Base-by-base conservation (phyloP, 2,113 vertebrate genomes). In the Castor canadensis region DNA sequence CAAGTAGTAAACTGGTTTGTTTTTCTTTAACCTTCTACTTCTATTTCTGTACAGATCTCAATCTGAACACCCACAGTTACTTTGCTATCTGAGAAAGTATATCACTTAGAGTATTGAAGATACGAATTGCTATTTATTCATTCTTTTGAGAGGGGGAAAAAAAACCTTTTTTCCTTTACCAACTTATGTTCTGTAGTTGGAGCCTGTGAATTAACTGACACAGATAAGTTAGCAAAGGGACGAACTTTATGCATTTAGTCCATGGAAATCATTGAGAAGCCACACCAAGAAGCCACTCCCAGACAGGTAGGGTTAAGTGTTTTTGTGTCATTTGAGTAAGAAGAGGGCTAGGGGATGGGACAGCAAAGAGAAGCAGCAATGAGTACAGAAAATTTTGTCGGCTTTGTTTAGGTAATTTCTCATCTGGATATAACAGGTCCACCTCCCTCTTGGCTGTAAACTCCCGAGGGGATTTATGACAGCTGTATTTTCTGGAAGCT, bases 1-100 rank as follows among this genome's bases (percentile, higher is more conserved):
- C 45, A 71, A 20, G 19, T 85, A 72, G 49, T 49, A 84, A 73
- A 66, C 54, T 66, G 86, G 35, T 54, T 71, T 95, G 38, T 92
- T 97, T 93, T 81, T 83, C 49, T 93, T 86, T 52, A 60, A 47
- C 60, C 62, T 81, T 1, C 19, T n/a, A 0, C 89, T 79, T 90
- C 66, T 75, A 1, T 69, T 89, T 97, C 75, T 77, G 56, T 85
- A 13, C 43, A 49, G 40, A 67, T 87, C 58, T 54, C 30, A 81
- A 91, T 24, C 15, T 67, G 16, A 69, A 86, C 49, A 76, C 30
- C 75, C 80, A 60, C 56, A 71, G 62, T 79, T 86, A 35, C 47
- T 19, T 15, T 12, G n/a, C 67, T 86, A 8, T 52, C 86, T 89
- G 38, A 47, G 28, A 87, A 92, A 62, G 67, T n/a, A 8, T 19